phyloP scores from a whole-genome alignment of 2,113 vertebrate genomes.

The Vulpes vulpes region DNA sequence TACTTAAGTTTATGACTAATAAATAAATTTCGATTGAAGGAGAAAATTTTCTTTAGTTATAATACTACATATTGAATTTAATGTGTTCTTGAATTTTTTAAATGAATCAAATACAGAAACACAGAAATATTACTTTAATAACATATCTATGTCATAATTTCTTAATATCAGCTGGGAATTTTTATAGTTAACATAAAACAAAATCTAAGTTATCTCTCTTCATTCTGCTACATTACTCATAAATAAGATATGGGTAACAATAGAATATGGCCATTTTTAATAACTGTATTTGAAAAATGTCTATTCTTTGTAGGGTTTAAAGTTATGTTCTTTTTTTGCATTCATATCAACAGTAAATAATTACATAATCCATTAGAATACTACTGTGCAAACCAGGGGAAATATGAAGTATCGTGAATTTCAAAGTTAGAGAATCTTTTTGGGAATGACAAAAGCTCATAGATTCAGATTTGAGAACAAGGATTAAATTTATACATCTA shows the following conservation, averaged over 20 bases:
- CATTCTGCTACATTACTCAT: background rate
- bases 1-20: background rate
- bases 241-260: background rate
- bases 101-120: slow-evolving; percentile 16
- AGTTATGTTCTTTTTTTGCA: background rate
- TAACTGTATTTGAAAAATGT: background rate
- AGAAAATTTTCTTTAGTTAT: background rate
- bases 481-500: slow-evolving; percentile 21
- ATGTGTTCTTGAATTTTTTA: background rate
- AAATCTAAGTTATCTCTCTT: background rate
- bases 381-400: background rate
- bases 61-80: background rate
- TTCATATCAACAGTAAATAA: slow-evolving; percentile 19
- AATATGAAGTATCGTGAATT: background rate
- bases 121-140: background rate
- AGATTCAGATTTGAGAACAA: background rate
- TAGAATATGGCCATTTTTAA: background rate
- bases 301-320: background rate
- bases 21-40: background rate
- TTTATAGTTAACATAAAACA: background rate
- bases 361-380: background rate
- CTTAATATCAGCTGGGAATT: background rate
- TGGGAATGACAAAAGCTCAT: background rate
- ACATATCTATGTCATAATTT: background rate
- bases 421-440: background rate